These are phyloP conservation scores for Dusona sp. DNA, from an alignment of 2,888 invertebrate genomes.

Conservation along the genomic window DNA sequence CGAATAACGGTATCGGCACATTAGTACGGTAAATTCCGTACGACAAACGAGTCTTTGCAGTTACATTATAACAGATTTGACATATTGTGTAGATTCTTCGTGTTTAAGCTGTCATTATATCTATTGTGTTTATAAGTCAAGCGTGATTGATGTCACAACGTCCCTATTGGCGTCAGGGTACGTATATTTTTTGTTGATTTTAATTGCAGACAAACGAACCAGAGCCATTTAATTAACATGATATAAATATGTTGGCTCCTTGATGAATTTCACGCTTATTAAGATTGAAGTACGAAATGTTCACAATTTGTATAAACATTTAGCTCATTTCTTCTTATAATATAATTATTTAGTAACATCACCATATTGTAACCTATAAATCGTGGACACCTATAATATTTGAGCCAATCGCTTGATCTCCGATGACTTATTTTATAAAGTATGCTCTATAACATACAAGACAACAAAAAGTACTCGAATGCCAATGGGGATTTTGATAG, in stretches of 20 bases:
- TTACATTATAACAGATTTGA: background rate
- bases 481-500: constrained; percentile 27
- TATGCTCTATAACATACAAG: background rate
- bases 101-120: background rate
- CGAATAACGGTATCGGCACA: constrained; percentile 1
- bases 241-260: background rate
- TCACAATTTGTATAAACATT: background rate
- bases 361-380: background rate
- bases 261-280: background rate
- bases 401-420: background rate
- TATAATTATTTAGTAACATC: background rate
- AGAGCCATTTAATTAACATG: background rate
- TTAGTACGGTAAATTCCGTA: background rate
- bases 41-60: background rate
- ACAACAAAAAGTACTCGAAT: constrained; percentile 6
- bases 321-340: background rate
- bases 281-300: background rate
- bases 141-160: constrained; percentile 5
- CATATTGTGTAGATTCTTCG: constrained; percentile 2
- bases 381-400: background rate
- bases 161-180: constrained; percentile 2
- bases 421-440: background rate
- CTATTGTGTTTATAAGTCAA: background rate
- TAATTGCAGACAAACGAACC: no score
- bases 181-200: background rate